phyloP scores from a whole-genome alignment of 2,888 invertebrate species.

The Digitonthophagus gazella region DNA sequence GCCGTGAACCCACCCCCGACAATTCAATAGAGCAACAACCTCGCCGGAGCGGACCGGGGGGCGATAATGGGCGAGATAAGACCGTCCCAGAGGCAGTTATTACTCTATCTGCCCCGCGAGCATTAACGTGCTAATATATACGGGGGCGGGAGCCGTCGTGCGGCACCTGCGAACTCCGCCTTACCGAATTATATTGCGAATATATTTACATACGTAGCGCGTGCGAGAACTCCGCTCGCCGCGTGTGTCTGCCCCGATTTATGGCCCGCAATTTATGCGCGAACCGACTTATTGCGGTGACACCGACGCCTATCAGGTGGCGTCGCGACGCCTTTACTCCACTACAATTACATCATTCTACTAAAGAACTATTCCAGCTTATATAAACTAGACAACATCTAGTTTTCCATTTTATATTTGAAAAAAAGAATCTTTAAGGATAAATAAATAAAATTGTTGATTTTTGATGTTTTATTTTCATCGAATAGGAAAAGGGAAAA shows the following conservation, averaged over 20 bases:
- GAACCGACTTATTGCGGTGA: not conserved
- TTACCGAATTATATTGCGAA: constrained; percentile 21
- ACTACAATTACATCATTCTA: too few relatives aligned
- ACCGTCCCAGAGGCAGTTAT: constrained; percentile 32
- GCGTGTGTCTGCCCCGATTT: not conserved
- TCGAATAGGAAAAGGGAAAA: not conserved
- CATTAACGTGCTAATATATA: constrained; percentile 43
- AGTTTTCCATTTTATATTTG: too few relatives aligned
- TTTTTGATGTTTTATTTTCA: not conserved
- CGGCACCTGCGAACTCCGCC: constrained; percentile 38
- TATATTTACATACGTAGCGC: constrained; percentile 27
- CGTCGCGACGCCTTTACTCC: too few relatives aligned
- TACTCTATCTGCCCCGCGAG: constrained; percentile 38
- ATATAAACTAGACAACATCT: too few relatives aligned
- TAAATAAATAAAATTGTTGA: too few relatives aligned
- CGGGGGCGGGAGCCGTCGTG: constrained; percentile 28
- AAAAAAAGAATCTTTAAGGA: too few relatives aligned
- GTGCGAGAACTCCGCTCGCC: constrained; percentile 2
- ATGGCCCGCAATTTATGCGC: constrained; percentile 2
- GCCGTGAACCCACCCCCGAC: not conserved
- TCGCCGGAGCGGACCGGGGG: not conserved
- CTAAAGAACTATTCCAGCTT: too few relatives aligned
- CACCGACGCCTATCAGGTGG: too few relatives aligned
- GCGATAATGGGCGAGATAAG: constrained; percentile 16
- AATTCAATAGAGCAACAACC: not conserved